phyloP scores from a whole-genome alignment of 37 sponge, comb jelly and placozoan genomes.

The Theonella swinhoei region DNA sequence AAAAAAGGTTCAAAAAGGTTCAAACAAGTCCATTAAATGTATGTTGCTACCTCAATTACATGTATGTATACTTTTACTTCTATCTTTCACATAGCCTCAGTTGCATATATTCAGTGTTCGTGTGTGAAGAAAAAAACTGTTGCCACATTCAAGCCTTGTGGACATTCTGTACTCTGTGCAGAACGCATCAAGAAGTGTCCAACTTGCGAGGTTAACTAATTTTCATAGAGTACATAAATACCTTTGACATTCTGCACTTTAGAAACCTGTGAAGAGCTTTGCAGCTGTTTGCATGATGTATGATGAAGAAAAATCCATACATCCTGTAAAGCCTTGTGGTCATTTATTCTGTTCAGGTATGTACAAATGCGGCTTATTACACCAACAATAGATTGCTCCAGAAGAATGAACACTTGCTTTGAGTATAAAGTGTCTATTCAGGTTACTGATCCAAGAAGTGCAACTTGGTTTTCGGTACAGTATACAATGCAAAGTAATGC shows the following conservation, averaged over 20 bases:
- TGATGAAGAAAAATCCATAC: not conserved
- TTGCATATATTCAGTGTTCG: constrained; percentile 7
- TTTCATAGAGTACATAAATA: not conserved
- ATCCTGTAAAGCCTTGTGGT: not conserved
- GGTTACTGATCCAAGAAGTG: too few species aligned
- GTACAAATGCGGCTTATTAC: too few species aligned
- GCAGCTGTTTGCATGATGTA: not conserved
- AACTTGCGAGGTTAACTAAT: not conserved
- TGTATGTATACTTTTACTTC: not conserved
- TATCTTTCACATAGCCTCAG: not conserved
- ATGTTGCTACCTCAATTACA: too few species aligned
- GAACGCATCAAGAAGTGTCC: not conserved
- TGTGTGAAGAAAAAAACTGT: constrained; percentile 1
- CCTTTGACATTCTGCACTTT: not conserved
- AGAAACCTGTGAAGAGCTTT: constrained; percentile 15
- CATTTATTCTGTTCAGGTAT: not conserved
- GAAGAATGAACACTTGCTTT: too few species aligned
- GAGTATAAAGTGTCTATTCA: too few species aligned
- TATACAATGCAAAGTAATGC: too few species aligned
- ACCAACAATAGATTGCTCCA: too few species aligned
- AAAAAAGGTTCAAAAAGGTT: not conserved
- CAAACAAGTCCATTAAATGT: constrained; percentile 7
- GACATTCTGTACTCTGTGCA: constrained; percentile 8
- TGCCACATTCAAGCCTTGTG: constrained; percentile 3
- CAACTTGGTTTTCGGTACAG: too few species aligned